Conservation (phyloP, 35 echinoderm and acorn worm species). For the Patiria miniata region DNA sequence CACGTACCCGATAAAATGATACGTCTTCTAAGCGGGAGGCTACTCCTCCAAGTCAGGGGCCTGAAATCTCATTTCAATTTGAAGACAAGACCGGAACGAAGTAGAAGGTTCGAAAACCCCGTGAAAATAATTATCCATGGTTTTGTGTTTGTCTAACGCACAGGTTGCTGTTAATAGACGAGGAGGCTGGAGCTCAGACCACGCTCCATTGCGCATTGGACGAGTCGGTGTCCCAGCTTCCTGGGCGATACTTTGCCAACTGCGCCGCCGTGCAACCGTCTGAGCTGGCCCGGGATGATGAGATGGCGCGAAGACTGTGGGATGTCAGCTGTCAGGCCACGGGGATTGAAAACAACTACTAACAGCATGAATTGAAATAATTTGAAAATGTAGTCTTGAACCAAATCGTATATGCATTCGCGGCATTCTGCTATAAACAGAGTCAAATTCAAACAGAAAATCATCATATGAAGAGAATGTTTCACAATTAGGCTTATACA, state of each 20-base stretch:
- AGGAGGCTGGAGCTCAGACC: slow-evolving; percentile 57
- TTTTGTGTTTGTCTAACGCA: background rate
- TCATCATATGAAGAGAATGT: no score
- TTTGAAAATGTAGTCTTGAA: background rate
- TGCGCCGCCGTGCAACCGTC: background rate
- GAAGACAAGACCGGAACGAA: no score
- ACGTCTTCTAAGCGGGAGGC: no score
- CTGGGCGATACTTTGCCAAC: slow-evolving; percentile 35
- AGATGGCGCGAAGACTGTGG: slow-evolving; percentile 42
- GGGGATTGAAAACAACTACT: background rate
- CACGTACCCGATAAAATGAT: no score
- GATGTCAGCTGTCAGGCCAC: slow-evolving; percentile 53
- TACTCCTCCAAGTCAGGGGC: no score
- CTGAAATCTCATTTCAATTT: no score
- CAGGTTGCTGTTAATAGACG: slow-evolving; percentile 42
- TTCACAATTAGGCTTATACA: no score
- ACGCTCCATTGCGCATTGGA: slow-evolving; percentile 53
- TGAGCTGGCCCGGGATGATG: background rate
- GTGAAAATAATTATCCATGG: no score
- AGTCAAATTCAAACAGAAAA: no score
- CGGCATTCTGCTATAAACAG: no score
- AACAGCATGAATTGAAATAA: background rate
- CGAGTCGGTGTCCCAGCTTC: slow-evolving; percentile 30
- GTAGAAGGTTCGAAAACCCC: no score
- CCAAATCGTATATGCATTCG: background rate